These are phyloP conservation scores for Ctenodactylus gundi DNA, from an alignment of 2,113 vertebrate species.

Conservation along the genomic window DNA sequence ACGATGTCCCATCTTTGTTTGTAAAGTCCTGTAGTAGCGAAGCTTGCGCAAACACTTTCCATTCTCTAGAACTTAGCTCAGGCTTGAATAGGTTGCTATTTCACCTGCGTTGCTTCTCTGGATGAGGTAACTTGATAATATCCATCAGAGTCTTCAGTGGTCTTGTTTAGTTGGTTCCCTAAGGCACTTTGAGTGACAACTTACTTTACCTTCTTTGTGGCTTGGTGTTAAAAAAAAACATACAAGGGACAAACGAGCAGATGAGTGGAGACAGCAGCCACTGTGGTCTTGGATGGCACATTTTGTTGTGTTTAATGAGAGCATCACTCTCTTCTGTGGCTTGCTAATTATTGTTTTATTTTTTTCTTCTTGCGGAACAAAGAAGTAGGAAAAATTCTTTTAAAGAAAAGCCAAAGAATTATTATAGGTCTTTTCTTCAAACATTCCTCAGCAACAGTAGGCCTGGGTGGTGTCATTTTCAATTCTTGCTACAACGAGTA, in stretches of 20 bases:
- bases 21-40: not conserved
- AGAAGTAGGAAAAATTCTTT: conserved; percentile 61
- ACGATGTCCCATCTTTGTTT: not conserved
- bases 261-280: not conserved
- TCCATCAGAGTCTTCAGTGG: not conserved
- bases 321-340: conserved; percentile 58
- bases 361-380: conserved; percentile 54
- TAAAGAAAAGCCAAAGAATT: conserved; percentile 72
- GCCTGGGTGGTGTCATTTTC: conserved; percentile 66
- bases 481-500: conserved; percentile 68
- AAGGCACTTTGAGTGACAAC: conserved; percentile 31
- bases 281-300: conserved; percentile 51
- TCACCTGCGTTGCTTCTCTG: not conserved
- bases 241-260: not conserved
- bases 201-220: conserved; percentile 1
- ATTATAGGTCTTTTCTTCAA: conserved; percentile 68
- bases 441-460: conserved; percentile 73
- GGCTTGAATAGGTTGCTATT: not conserved
- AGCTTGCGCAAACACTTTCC: not conserved
- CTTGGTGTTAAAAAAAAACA: conserved; percentile 13
- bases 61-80: not conserved
- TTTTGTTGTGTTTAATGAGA: conserved; percentile 53
- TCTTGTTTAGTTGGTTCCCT: not conserved
- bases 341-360: conserved; percentile 70
- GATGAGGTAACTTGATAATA: not conserved